A percentile compares a stretch with the other conserved stretches of the same genome.
Conservation (phyloP, 2,888 invertebrate species). For the Steromphala cineraria region DNA sequence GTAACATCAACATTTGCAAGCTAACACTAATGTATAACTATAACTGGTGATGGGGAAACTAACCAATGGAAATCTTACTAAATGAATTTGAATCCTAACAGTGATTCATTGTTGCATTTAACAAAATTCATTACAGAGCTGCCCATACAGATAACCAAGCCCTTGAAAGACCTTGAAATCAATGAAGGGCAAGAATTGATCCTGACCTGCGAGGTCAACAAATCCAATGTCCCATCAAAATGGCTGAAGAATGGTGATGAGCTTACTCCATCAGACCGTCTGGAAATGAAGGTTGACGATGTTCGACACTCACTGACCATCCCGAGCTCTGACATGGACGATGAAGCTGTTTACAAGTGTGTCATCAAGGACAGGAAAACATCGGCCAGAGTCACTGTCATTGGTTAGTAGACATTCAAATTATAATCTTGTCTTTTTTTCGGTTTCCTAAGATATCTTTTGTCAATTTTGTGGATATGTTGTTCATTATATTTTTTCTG, state of each 20-base stretch:
- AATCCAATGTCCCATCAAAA: conserved; percentile 57
- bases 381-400: conserved; percentile 64
- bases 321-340: conserved; percentile 57
- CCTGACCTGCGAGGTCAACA: conserved; percentile 63
- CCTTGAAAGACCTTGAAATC: conserved; percentile 56
- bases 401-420: conserved; percentile 49
- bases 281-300: conserved; percentile 51
- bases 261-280: conserved; percentile 47
- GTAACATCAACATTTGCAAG: too few species aligned
- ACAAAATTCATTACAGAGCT: conserved; percentile 43
- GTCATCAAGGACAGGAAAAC: conserved; percentile 55
- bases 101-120: not conserved
- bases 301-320: conserved; percentile 59
- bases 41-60: too few species aligned
- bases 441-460: too few species aligned
- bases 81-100: not conserved
- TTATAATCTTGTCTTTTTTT: not conserved
- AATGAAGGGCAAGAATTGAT: conserved; percentile 58
- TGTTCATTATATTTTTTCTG: too few species aligned
- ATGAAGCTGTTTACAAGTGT: conserved; percentile 68
- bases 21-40: too few species aligned
- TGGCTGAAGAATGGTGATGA: conserved; percentile 66
- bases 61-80: not conserved
- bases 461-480: too few species aligned
- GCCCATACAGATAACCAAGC: conserved; percentile 54